A percentile compares a stretch with the other conserved stretches of the same genome.
phyloP scores from a whole-genome alignment of 1,140 invertebrate genomes.

The Danaus melanippus region DNA sequence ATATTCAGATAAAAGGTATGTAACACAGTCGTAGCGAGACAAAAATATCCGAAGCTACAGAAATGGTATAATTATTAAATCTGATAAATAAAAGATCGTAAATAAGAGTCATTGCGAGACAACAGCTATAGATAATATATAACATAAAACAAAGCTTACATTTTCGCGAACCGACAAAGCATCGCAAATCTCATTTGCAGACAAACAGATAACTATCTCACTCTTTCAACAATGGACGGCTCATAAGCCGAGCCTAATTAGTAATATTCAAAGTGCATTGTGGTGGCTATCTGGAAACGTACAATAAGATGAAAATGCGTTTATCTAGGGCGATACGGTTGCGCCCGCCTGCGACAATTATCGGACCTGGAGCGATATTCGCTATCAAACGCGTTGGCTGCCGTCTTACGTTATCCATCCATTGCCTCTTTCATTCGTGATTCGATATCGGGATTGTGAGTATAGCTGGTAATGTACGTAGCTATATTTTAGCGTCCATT shows the following conservation, averaged over 20 bases:
- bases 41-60: neutral
- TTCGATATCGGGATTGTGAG: neutral
- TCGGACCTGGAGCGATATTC: slow-evolving; percentile 47
- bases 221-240: slow-evolving; percentile 66
- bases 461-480: slow-evolving; percentile 15
- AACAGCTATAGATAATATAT: slow-evolving; percentile 52
- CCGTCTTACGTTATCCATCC: slow-evolving; percentile 1
- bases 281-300: slow-evolving; percentile 52
- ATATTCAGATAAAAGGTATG: too few relatives aligned
- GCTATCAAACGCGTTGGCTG: slow-evolving; percentile 9
- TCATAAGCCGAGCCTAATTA: slow-evolving; percentile 70
- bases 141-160: slow-evolving; percentile 60
- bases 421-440: slow-evolving; percentile 9
- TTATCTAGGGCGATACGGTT: slow-evolving; percentile 69
- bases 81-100: slow-evolving; percentile 26
- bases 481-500: slow-evolving; percentile 5
- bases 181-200: slow-evolving; percentile 69
- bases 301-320: slow-evolving; percentile 61
- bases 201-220: slow-evolving; percentile 67
- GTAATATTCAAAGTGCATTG: slow-evolving; percentile 69
- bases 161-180: slow-evolving; percentile 61
- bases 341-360: slow-evolving; percentile 57
- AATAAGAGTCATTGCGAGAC: slow-evolving; percentile 25
- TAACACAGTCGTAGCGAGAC: too few relatives aligned
- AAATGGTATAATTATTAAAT: slow-evolving; percentile 23